Base-by-base conservation (phyloP, 2,113 vertebrate genomes). In the Bubo scandiacus region DNA sequence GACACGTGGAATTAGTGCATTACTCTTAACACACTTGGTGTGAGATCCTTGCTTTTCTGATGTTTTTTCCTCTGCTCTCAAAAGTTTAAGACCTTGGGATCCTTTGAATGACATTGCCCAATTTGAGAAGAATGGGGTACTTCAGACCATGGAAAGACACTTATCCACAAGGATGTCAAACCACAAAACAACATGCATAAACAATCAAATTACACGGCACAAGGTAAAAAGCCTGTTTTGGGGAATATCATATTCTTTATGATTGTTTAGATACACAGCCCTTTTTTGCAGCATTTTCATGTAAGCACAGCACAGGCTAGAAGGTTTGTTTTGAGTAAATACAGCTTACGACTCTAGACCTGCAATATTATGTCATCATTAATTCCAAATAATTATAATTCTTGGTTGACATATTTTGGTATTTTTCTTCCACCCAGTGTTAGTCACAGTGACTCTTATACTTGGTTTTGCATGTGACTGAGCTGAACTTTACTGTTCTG, bases 41-140 rank as follows among this genome's bases (percentile, higher is more conserved):
- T 61, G 62, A 13, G 17, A 49, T 83, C 95, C 71, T 73, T 73
- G 62, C 27, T 88, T 72, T 91, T 88, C 84, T 97, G 51, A 96
- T 67, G 3, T 15, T 47, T 77, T 91, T 77, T 54, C 21, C 19
- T 93, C 93, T 94, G 81, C 5, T 88, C n/a, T 96, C 71, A 40
- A 97, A 97, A 99, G 99, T 94, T 92, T 81, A 45, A 98, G 97
- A 23, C 98, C 99, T 11, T 99, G 99, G 99, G 98, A 99, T 95
- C 97, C 98, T 27, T 97, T 98, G 74, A 96, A 88, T 7, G 99
- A 99, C 94, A 96, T 99, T 55, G 96, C 98, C 59, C 99, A 99
- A 88, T 99, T 98, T 96, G 99, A 99, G 97, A 99, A 99, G 96
- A 98, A 99, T 0, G 98, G 99, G 16, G 91, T 99, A 81, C 98